Base-by-base conservation (phyloP, 2,113 vertebrate genomes). In the Marmota monax region DNA sequence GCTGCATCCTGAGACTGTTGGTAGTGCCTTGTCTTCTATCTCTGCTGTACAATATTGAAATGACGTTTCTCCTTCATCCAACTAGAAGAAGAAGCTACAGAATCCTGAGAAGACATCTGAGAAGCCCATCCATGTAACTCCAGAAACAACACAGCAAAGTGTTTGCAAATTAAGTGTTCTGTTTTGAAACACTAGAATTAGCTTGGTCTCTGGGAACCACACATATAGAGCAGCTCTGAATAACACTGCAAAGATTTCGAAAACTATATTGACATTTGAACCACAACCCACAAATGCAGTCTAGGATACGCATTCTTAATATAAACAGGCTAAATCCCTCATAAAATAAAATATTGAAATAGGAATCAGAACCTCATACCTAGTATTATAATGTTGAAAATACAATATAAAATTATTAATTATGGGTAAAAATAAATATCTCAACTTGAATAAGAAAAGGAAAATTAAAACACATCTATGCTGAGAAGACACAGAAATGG, bases 291-390 rank as follows among this genome's bases (percentile, higher is more conserved):
- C 42, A 85, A n/a, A 72, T 37, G 4, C 73, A 77, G 27, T 5
- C n/a, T 45, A 90, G 34, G 22, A 73, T 45, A 4, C 45, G 29
- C 27, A 83, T 84, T 92, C 61, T 89, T 78, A 63, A 70, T 58
- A 88, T 10, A 88, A 84, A 77, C 27, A 67, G 53, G 7, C 39
- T 83, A 69, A 69, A 67, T 56, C 37, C 18, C 69, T 39, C 10
- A 51, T 84, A 84, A 92, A 70, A 88, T 39, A 84, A 16, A 88
- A 70, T 5, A 29, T 58, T 80, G 72, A 96, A 89, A 56, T 18
- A 72, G 34, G 23, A 85, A 79, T 4, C 25, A 90, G 45, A 90
- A n/a, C 45, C 42, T 61, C 42, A 63, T 39, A 58, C 1, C 20
- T 39, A 34, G 37, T 48, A 51, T 69, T 48, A 61, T 58, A 61